Evolutionary conservation across 2,113 vertebrate species (phyloP).

Genomic region (Hyaena hyaena): DNA sequence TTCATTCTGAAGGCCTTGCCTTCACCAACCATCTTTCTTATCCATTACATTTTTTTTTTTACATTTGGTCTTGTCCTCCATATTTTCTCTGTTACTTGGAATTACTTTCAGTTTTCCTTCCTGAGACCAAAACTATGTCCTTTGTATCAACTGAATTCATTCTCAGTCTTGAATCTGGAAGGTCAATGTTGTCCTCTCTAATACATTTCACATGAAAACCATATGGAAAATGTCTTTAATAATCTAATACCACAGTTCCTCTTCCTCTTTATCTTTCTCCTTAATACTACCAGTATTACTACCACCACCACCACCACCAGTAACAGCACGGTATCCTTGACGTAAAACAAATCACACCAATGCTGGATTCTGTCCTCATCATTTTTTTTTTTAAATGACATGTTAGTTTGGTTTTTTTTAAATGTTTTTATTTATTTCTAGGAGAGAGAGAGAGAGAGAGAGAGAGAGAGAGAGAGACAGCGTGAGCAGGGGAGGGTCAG

Average conservation of each 20-base stretch:
- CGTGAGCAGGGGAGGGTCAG: too few species aligned
- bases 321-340: neutral
- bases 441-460: too few species aligned
- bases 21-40: neutral
- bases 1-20: neutral
- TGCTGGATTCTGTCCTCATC: neutral
- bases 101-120: neutral
- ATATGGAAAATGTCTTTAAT: neutral
- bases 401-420: too few species aligned
- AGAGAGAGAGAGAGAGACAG: too few species aligned
- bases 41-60: neutral
- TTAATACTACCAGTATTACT: accelerated
- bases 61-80: neutral
- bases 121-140: neutral
- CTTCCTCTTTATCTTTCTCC: neutral
- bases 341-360: neutral
- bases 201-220: neutral
- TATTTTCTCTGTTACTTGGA: neutral
- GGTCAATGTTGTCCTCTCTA: neutral
- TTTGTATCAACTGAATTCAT: neutral
- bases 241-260: neutral
- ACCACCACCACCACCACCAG: too few species aligned
- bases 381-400: neutral
- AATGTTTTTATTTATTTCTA: too few species aligned
- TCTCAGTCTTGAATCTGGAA: neutral